Evolutionary conservation across 2,113 vertebrate species (phyloP).

Genomic region (Oxyura jamaicensis): DNA sequence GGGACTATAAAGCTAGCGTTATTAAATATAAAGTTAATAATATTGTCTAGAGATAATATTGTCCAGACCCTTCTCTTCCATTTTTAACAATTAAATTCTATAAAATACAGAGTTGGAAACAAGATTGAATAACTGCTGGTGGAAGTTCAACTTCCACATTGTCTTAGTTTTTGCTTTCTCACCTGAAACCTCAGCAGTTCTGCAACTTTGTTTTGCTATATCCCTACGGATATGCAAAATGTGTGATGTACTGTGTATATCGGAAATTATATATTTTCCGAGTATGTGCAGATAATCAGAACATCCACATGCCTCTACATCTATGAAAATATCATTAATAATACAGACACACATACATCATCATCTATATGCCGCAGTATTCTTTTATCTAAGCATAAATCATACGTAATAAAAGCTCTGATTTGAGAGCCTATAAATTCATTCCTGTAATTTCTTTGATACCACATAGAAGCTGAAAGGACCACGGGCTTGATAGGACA

Average conservation of each 20-base stretch:
- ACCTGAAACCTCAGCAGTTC: background rate
- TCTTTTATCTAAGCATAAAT: background rate
- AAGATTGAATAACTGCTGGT: background rate
- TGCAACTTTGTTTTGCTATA: background rate
- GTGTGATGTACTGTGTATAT: background rate
- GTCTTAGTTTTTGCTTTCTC: background rate
- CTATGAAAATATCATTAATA: background rate
- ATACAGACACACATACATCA: background rate
- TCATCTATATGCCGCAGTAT: background rate
- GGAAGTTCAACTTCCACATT: background rate
- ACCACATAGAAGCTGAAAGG: background rate
- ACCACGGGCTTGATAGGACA: background rate
- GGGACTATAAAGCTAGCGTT: conserved; percentile 60
- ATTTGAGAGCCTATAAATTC: background rate
- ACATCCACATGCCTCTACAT: background rate
- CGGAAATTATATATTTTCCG: background rate
- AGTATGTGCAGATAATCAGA: background rate
- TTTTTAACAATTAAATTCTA: conserved; percentile 40
- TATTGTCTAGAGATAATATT: conserved; percentile 20
- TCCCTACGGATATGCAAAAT: background rate
- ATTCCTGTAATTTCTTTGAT: background rate
- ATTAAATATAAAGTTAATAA: conserved; percentile 56
- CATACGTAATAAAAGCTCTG: background rate
- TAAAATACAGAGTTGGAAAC: conserved; percentile 5
- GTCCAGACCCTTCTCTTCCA: conserved; percentile 43